Conservation (phyloP, 2,888 invertebrate species). For the Diarsia rubi region DNA sequence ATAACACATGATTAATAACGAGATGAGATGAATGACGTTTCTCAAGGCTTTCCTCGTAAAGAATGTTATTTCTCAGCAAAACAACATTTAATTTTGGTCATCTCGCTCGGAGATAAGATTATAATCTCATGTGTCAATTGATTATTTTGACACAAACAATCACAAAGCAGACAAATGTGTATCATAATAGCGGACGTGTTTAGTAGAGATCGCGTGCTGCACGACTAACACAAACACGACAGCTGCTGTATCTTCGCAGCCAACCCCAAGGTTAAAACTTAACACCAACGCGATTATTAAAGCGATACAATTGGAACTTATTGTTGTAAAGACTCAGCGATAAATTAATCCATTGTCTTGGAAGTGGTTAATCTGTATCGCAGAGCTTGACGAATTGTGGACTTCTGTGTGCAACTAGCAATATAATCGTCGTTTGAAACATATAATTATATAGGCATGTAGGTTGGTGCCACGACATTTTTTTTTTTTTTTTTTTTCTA, state of each 20-base stretch:
- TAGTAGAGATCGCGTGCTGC: conserved; percentile 65
- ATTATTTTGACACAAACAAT: conserved; percentile 53
- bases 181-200: conserved; percentile 52
- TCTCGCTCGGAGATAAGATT: conserved; percentile 26
- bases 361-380: conserved; percentile 44
- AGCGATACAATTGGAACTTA: conserved; percentile 61
- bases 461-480: not conserved
- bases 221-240: conserved; percentile 54
- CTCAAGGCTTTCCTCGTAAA: not conserved
- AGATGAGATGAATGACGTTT: conserved; percentile 17
- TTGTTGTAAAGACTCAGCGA: conserved; percentile 50
- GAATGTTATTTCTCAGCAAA: not conserved
- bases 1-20: conserved; percentile 11
- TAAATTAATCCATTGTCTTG: conserved; percentile 62
- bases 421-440: conserved; percentile 12
- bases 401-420: conserved; percentile 6
- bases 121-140: conserved; percentile 22
- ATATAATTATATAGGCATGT: not conserved
- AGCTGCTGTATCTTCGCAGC: conserved; percentile 54
- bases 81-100: not conserved
- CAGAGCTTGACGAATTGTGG: conserved; percentile 38
- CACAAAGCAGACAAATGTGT: conserved; percentile 26
- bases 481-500: too few species aligned
- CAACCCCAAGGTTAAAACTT: conserved; percentile 65
- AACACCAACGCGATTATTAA: conserved; percentile 56